Conservation (phyloP, 2,888 invertebrate species). For the Meiosimyza decipiens region DNA sequence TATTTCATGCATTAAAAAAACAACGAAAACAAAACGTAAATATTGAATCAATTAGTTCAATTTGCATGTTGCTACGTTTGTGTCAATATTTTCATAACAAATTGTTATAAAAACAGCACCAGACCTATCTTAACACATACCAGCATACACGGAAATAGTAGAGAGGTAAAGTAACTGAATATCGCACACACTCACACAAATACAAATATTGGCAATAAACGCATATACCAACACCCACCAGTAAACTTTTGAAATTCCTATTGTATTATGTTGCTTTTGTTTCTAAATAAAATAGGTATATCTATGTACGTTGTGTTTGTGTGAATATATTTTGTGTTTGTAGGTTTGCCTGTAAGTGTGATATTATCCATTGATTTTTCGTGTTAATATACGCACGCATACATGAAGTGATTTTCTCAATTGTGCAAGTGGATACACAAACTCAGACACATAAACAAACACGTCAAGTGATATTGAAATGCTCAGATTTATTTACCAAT, state of each 20-base stretch:
- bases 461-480: not conserved
- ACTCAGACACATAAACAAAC: not conserved
- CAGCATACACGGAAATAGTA: no score
- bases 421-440: not conserved
- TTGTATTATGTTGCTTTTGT: no score
- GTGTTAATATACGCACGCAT: constrained; percentile 5
- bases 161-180: no score
- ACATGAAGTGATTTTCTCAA: constrained; percentile 19
- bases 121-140: not conserved
- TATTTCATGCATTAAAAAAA: no score
- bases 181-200: no score
- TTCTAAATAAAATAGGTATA: no score
- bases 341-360: no score
- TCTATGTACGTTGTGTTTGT: no score
- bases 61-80: constrained; percentile 5
- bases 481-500: not conserved
- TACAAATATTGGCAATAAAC: no score
- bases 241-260: no score
- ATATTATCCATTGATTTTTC: constrained; percentile 7
- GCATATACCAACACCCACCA: no score
- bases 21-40: not conserved
- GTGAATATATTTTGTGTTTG: no score
- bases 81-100: constrained; percentile 22
- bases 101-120: constrained; percentile 14
- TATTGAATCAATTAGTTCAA: constrained; percentile 21